phyloP scores from a whole-genome alignment of 1,140 invertebrate genomes.

The Leptinotarsa lineolata region DNA sequence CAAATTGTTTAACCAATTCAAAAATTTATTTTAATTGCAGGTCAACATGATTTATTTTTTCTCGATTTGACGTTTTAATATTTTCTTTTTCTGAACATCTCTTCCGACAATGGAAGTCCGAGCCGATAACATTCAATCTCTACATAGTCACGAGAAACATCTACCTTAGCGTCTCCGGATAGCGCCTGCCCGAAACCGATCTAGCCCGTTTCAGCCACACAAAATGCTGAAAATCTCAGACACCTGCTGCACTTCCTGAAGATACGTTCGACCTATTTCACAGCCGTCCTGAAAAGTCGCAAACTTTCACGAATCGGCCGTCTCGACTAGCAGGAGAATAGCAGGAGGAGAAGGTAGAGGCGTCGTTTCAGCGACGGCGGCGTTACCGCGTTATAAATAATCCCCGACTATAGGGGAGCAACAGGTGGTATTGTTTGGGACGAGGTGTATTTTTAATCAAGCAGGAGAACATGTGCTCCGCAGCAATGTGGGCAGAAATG shows the following conservation, averaged over 20 bases:
- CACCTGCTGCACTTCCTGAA: not conserved
- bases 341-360: conserved; percentile 6
- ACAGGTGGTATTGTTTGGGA: not conserved
- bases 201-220: not conserved
- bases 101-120: too few relatives aligned
- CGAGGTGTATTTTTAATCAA: conserved; percentile 6
- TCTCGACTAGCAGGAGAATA: conserved; percentile 8
- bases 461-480: not conserved
- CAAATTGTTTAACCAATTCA: too few relatives aligned
- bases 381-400: not conserved
- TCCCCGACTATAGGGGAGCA: not conserved
- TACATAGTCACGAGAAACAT: too few relatives aligned
- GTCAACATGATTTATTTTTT: too few relatives aligned
- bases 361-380: conserved; percentile 5
- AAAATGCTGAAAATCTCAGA: not conserved
- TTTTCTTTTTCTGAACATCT: too few relatives aligned
- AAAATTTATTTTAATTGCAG: too few relatives aligned
- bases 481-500: not conserved
- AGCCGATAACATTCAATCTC: too few relatives aligned
- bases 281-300: conserved; percentile 4
- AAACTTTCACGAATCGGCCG: conserved; percentile 1
- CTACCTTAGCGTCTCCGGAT: not conserved
- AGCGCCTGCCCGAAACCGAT: not conserved
- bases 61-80: too few relatives aligned
- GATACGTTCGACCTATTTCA: not conserved